Evolutionary conservation across 92 coral and sea anemone genomes (phyloP).

Genomic region (Pocillopora grandis): DNA sequence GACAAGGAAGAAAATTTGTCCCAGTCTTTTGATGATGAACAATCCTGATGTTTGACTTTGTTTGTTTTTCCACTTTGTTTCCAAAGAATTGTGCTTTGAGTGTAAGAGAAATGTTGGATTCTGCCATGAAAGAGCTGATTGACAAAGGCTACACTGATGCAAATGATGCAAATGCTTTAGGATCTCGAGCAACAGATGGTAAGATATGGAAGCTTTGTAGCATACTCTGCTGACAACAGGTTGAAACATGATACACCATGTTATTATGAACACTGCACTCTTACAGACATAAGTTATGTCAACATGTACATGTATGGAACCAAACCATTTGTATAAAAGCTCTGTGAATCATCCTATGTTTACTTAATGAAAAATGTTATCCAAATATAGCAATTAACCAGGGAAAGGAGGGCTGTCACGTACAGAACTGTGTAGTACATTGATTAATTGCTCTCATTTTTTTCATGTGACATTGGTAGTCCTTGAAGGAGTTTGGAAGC

Average conservation of each 20-base stretch:
- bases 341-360: too few species aligned
- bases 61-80: background rate
- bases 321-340: too few species aligned
- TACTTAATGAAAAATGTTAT: too few species aligned
- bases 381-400: too few species aligned
- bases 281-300: background rate
- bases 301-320: too few species aligned
- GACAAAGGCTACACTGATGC: constrained; percentile 75
- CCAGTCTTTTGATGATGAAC: background rate
- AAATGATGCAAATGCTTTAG: constrained; percentile 72
- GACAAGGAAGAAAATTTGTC: too few species aligned
- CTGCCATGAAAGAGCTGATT: constrained; percentile 60
- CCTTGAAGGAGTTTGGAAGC: constrained; percentile 77
- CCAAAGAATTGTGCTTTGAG: constrained; percentile 86
- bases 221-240: background rate
- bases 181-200: constrained; percentile 86
- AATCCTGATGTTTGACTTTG: background rate
- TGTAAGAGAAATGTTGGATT: constrained; percentile 89
- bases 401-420: too few species aligned
- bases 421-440: too few species aligned
- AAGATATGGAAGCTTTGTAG: background rate
- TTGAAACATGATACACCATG: too few species aligned
- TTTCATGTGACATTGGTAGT: constrained; percentile 35
- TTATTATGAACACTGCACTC: too few species aligned
- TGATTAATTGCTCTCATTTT: background rate